A percentile compares a stretch with the other conserved stretches of the same genome.
phyloP scores from a whole-genome alignment of 2,888 invertebrate genomes.

The Aphodius sticticus region DNA sequence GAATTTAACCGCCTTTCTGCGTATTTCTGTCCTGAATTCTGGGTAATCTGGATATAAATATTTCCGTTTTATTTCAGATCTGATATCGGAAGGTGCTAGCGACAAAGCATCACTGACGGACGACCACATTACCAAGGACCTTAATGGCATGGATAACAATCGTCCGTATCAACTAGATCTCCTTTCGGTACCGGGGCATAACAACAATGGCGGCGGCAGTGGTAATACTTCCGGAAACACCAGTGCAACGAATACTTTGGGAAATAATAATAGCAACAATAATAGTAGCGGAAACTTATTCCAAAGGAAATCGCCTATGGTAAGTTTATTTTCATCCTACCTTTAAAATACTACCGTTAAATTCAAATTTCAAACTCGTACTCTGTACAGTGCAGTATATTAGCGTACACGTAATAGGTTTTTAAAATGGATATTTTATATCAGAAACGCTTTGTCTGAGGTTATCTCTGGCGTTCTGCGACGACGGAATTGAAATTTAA shows the following conservation, averaged over 20 bases:
- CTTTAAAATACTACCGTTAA: no score
- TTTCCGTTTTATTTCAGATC: constrained; percentile 49
- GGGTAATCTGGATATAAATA: background rate
- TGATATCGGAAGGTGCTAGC: constrained; percentile 53
- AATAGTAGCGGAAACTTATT: constrained; percentile 41
- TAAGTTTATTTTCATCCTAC: constrained; percentile 41
- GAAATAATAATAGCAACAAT: constrained; percentile 45
- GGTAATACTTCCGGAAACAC: constrained; percentile 53
- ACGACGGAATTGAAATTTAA: background rate
- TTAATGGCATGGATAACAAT: constrained; percentile 44
- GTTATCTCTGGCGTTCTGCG: background rate
- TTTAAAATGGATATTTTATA: background rate
- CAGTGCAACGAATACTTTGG: constrained; percentile 33
- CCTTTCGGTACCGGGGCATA: constrained; percentile 46
- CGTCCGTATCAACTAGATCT: constrained; percentile 61
- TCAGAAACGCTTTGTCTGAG: background rate
- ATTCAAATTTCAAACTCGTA: no score
- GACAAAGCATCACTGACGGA: constrained; percentile 58
- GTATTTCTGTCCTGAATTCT: background rate
- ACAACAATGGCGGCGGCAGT: constrained; percentile 34
- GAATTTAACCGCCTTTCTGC: background rate
- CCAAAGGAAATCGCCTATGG: constrained; percentile 51
- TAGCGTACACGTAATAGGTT: no score
- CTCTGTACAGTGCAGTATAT: no score
- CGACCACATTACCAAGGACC: constrained; percentile 56